Conservation (phyloP, 2,113 vertebrate genomes). For the Nothocercus julius region DNA sequence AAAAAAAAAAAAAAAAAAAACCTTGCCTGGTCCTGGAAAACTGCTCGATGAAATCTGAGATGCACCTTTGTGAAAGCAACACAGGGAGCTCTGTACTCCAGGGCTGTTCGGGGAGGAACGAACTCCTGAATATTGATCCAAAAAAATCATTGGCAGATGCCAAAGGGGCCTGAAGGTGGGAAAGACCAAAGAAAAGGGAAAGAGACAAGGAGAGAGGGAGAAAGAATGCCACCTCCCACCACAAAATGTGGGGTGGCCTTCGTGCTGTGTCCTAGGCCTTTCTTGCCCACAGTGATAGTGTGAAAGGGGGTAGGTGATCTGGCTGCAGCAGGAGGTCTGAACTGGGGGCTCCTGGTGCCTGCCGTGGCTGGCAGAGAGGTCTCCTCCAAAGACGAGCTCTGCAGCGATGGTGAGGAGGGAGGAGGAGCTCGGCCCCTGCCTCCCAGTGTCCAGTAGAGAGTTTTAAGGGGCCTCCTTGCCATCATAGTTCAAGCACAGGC, state of each 20-base stretch:
- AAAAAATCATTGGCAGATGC: fast-evolving
- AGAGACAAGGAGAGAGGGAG: not conserved
- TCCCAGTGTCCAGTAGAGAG: not conserved
- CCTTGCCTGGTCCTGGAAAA: not conserved
- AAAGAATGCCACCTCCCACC: fast-evolving
- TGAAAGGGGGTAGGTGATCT: not conserved
- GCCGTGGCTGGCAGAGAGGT: not conserved
- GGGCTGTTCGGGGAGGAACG: not conserved
- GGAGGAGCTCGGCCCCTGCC: not conserved
- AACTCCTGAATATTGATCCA: not conserved
- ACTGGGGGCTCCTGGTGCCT: not conserved
- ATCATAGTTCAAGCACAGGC: not conserved
- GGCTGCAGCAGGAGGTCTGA: not conserved
- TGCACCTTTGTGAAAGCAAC: not conserved
- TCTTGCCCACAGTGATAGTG: not conserved
- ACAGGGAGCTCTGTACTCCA: not conserved
- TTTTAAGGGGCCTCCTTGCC: not conserved
- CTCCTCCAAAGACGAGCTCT: not conserved
- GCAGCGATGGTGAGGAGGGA: not conserved
- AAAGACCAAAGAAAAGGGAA: not conserved
- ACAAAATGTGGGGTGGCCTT: not conserved
- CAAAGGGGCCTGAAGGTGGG: fast-evolving
- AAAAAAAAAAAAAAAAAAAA: not conserved
- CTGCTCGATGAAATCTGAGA: not conserved
- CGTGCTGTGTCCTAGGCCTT: not conserved